These are phyloP conservation scores for Gortyna flavago DNA, from an alignment of 2,888 invertebrate genomes.

Conservation along the genomic window DNA sequence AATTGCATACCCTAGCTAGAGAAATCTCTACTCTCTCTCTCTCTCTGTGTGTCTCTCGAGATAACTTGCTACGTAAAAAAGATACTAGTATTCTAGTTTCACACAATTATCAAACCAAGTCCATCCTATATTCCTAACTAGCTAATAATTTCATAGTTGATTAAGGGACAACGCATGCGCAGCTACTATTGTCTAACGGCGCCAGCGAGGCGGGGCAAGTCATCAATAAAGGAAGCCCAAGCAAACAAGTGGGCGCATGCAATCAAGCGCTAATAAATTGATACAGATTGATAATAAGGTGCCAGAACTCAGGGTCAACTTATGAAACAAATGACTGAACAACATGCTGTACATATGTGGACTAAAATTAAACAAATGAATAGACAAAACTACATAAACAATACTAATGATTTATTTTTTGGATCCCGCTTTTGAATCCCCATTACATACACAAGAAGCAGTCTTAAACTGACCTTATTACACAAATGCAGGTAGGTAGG, in stretches of 20 bases:
- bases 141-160: slow-evolving; percentile 54
- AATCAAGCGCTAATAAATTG: slow-evolving; percentile 69
- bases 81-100: background rate
- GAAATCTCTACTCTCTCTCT: background rate
- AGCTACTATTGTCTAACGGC: slow-evolving; percentile 70
- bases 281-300: slow-evolving; percentile 64
- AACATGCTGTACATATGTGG: background rate
- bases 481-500: background rate
- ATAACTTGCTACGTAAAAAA: background rate
- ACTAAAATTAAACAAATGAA: background rate
- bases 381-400: background rate
- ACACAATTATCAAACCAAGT: background rate
- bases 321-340: slow-evolving; percentile 27
- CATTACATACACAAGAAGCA: background rate
- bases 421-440: too few relatives aligned
- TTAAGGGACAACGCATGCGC: slow-evolving; percentile 69
- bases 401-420: too few relatives aligned
- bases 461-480: too few relatives aligned
- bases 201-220: slow-evolving; percentile 82
- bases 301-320: slow-evolving; percentile 29
- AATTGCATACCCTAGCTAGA: background rate
- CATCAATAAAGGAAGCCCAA: slow-evolving; percentile 87
- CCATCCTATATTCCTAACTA: slow-evolving; percentile 4
- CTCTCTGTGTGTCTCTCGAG: background rate
- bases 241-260: slow-evolving; percentile 79